Evolutionary conservation across 2,113 vertebrate genomes (phyloP).

Genomic region (Rutilus rutilus): DNA sequence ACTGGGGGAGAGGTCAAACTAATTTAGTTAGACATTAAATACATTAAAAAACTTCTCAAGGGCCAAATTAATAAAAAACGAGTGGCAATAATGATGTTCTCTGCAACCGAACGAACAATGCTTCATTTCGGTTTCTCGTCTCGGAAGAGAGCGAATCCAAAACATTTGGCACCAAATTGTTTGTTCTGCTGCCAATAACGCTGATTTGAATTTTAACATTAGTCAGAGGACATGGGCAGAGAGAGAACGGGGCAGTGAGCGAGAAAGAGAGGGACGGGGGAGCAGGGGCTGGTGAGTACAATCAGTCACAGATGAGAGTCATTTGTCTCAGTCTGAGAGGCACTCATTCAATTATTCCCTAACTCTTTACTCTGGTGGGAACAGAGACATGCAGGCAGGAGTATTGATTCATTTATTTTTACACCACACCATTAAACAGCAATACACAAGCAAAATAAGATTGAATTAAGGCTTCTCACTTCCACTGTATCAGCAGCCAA

Average conservation of each 20-base stretch:
- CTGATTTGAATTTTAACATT: slow-evolving; percentile 71
- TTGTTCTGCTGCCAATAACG: slow-evolving; percentile 54
- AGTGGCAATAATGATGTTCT: slow-evolving; percentile 26
- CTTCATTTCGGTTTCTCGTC: slow-evolving; percentile 28
- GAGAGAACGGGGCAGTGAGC: not conserved
- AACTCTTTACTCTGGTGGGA: slow-evolving; percentile 71
- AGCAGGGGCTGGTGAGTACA: slow-evolving; percentile 61
- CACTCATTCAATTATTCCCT: slow-evolving; percentile 75
- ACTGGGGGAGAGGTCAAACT: not conserved
- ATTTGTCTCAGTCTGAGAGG: slow-evolving; percentile 77
- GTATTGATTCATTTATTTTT: slow-evolving; percentile 72
- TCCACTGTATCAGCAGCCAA: not conserved
- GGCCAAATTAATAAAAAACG: slow-evolving; percentile 3
- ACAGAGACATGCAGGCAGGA: slow-evolving; percentile 54
- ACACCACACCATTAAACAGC: slow-evolving; percentile 60
- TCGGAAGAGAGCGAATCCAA: slow-evolving; percentile 40
- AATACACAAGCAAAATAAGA: slow-evolving; percentile 47
- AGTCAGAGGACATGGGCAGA: slow-evolving; percentile 21
- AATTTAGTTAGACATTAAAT: not conserved
- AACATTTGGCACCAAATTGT: slow-evolving; percentile 59
- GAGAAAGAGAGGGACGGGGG: slow-evolving; percentile 23
- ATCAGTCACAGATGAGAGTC: slow-evolving; percentile 76
- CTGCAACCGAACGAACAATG: not conserved
- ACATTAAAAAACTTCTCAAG: slow-evolving; percentile 6
- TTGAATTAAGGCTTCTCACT: slow-evolving; percentile 60